Conservation (phyloP, 2,888 invertebrate species). For the Marronus borbonicus region DNA sequence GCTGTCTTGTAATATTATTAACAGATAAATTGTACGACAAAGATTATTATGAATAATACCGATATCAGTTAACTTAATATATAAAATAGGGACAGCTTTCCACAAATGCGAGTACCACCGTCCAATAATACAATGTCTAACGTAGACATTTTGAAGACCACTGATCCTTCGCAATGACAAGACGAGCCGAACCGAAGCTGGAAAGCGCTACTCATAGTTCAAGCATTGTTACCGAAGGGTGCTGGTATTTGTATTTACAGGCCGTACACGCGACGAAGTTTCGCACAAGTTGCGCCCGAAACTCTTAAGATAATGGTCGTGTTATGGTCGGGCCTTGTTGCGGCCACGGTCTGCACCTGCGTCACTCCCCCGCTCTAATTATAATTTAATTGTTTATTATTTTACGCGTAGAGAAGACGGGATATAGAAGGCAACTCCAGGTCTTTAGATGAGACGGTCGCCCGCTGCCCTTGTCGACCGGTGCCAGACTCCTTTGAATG, state of each 20-base stretch:
- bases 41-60: too few species aligned
- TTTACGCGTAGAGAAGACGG: slow-evolving; percentile 36
- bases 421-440: not conserved
- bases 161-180: slow-evolving; percentile 21
- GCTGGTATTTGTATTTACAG: slow-evolving; percentile 46
- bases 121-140: not conserved
- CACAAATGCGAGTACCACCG: too few species aligned
- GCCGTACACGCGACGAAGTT: slow-evolving; percentile 46
- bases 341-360: slow-evolving; percentile 62
- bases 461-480: not conserved
- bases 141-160: slow-evolving; percentile 27
- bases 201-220: slow-evolving; percentile 27
- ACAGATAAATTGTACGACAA: too few species aligned
- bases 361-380: slow-evolving; percentile 60
- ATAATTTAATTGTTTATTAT: slow-evolving; percentile 60
- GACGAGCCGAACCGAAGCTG: slow-evolving; percentile 16
- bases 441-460: slow-evolving; percentile 26
- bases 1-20: too few species aligned
- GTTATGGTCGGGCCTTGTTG: slow-evolving; percentile 64
- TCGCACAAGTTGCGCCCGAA: slow-evolving; percentile 60
- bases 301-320: slow-evolving; percentile 66
- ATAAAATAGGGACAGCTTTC: not conserved
- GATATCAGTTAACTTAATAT: too few species aligned
- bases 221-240: slow-evolving; percentile 28
- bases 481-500: slow-evolving; percentile 9